Evolutionary conservation across 2,797 vertebrate genomes (phyloP), one percentile per base, ranked within the genome.

Genomic region (Dryobates pubescens): DNA sequence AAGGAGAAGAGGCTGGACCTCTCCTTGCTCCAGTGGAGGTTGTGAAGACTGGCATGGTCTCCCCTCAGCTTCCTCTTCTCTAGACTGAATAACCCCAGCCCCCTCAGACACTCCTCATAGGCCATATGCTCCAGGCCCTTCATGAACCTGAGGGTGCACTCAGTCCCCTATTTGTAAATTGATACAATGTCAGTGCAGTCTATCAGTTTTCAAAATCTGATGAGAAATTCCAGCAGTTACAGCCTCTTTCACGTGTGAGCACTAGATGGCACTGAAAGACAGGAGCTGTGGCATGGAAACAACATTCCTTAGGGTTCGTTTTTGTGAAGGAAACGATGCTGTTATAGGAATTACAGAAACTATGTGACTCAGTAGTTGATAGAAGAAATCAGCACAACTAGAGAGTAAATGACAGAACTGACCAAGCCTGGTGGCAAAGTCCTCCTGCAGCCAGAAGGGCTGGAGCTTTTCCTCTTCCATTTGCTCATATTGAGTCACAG

Each of bases 201-300:
- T 85, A 15, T 89, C 67, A 41, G 5, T 83, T 69, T 86, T 65
- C 56, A 63, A 75, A 82, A 54, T 13, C 27, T 29, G 58, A 70
- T 4, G 27, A 54, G 62, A 43, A 72, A 63, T 64, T 34, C 8
- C 7, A 4, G 7, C 27, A 22, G 30, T 63, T 53, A 29, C 41
- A 75, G 41, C 53, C 7, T 56, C 30, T 79, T 81, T 57, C 54
- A 41, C 0, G 4, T 2, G 0, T 8, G 34, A 61, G 29, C 96
- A 79, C 79, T 88, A 96, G 96, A 88, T 94, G 95, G 90, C 95
- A 94, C 11, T 67, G 23, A 72, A 78, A 89, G 93, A 94, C 80
- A 94, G 70, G 61, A 57, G 53, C 82, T 69, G 62, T 12, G 26
- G 11, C 3, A 0, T 14, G n/a, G 38, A 74, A 82, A 27, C 17